Evolutionary conservation across 2,888 invertebrate genomes (phyloP).

Genomic region (Dasypogon diadema): DNA sequence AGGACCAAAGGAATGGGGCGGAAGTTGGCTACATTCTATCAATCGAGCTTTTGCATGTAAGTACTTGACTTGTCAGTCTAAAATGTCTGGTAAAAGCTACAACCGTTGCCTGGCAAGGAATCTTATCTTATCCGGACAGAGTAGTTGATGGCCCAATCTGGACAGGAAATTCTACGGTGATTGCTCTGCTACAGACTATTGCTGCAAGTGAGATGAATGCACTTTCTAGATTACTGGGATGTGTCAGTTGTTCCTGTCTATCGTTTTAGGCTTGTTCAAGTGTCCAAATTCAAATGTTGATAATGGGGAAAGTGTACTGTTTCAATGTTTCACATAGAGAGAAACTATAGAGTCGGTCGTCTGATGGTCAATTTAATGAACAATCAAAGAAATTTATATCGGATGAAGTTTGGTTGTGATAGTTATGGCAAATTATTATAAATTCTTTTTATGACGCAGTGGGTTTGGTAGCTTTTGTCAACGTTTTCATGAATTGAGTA

Average conservation of each 20-base stretch:
- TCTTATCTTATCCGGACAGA: conserved; percentile 48
- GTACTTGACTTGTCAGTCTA: conserved; percentile 49
- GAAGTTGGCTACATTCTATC: conserved; percentile 31
- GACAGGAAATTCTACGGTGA: conserved; percentile 48
- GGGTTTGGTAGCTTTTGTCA: too few relatives aligned
- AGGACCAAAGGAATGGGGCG: background rate
- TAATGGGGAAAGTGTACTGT: conserved; percentile 17
- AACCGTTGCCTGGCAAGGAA: conserved; percentile 16
- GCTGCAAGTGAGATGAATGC: conserved; percentile 49
- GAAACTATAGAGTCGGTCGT: too few relatives aligned
- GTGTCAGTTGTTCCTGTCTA: conserved; percentile 46
- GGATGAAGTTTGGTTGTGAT: too few relatives aligned
- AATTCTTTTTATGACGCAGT: too few relatives aligned
- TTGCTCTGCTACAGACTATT: conserved; percentile 42
- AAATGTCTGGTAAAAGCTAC: conserved; percentile 37
- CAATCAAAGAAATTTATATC: too few relatives aligned
- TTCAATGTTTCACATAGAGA: background rate
- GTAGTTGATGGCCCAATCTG: conserved; percentile 49
- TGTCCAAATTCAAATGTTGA: conserved; percentile 42
- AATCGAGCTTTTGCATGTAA: conserved; percentile 41
- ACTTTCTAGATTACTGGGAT: conserved; percentile 45
- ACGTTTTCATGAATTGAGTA: too few relatives aligned
- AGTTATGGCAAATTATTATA: too few relatives aligned
- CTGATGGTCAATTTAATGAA: too few relatives aligned
- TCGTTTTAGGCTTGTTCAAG: conserved; percentile 44